Percentiles rank a stretch among this genome's conserved stretches.
phyloP scores from a whole-genome alignment of 1,140 invertebrate genomes.

The Macrotrachela quadricornifera region DNA sequence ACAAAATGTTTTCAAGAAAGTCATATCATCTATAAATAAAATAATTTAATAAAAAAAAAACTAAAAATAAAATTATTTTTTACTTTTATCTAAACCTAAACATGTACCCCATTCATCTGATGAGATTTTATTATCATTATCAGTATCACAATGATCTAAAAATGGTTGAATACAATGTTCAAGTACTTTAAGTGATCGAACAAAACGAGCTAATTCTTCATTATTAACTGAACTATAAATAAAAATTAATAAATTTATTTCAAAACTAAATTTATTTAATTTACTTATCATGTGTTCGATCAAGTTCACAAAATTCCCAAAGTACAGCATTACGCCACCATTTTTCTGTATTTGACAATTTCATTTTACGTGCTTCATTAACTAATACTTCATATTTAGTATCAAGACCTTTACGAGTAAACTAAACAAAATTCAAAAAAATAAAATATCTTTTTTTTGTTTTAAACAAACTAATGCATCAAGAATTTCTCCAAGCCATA shows the following conservation, averaged over 20 bases:
- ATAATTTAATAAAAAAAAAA: too few species aligned
- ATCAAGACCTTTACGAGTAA: slow-evolving; percentile 2
- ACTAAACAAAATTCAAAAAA: too few species aligned
- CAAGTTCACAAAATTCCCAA: neutral
- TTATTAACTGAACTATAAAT: too few species aligned
- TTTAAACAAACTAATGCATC: neutral
- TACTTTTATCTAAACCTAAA: neutral
- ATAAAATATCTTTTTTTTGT: neutral
- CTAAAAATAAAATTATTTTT: too few species aligned
- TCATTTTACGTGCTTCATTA: slow-evolving; percentile 1
- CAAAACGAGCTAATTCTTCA: neutral
- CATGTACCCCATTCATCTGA: neutral
- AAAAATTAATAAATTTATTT: too few species aligned
- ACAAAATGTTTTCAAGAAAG: too few species aligned
- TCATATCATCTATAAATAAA: too few species aligned
- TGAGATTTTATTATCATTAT: neutral
- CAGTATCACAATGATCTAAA: neutral
- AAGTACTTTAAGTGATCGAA: neutral
- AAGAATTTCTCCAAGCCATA: slow-evolving; percentile 3
- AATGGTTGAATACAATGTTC: neutral
- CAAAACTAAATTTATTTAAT: neutral
- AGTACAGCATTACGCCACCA: neutral
- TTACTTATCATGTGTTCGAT: neutral
- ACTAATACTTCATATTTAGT: slow-evolving; percentile 5
- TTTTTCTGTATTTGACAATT: slow-evolving; percentile 5